These are phyloP conservation scores for Saguinus midas DNA, from an alignment of 2,113 vertebrate species.

Conservation along the genomic window DNA sequence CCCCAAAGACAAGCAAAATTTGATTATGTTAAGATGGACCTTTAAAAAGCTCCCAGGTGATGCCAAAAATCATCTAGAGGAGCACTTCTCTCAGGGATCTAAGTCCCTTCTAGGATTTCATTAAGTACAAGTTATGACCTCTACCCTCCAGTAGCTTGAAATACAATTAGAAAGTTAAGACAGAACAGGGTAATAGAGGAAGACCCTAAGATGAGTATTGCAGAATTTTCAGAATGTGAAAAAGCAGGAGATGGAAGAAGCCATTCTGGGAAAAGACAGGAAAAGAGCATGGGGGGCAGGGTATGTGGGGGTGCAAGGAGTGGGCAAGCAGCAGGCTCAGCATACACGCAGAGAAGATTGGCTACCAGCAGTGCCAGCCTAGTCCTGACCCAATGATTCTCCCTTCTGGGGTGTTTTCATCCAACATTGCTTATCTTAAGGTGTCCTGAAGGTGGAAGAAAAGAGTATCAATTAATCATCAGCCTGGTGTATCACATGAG, in stretches of 20 bases:
- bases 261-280: neutral
- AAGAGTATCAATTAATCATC: neutral
- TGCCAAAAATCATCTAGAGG: neutral
- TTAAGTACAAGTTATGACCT: neutral
- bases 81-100: neutral
- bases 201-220: neutral
- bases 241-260: neutral
- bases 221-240: neutral
- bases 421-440: neutral
- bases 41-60: neutral
- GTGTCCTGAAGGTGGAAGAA: neutral
- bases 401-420: neutral
- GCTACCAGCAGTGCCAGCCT: neutral
- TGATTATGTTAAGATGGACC: neutral
- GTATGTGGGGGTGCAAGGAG: accelerated
- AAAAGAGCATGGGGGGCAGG: too few species aligned
- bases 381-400: neutral
- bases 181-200: neutral
- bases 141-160: neutral
- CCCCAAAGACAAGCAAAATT: neutral
- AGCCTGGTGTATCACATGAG: neutral
- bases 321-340: neutral
- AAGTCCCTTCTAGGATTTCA: neutral
- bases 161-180: neutral
- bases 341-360: accelerated